phyloP scores from a whole-genome alignment of 2,113 vertebrate species.

The Gadus chalcogrammus region DNA sequence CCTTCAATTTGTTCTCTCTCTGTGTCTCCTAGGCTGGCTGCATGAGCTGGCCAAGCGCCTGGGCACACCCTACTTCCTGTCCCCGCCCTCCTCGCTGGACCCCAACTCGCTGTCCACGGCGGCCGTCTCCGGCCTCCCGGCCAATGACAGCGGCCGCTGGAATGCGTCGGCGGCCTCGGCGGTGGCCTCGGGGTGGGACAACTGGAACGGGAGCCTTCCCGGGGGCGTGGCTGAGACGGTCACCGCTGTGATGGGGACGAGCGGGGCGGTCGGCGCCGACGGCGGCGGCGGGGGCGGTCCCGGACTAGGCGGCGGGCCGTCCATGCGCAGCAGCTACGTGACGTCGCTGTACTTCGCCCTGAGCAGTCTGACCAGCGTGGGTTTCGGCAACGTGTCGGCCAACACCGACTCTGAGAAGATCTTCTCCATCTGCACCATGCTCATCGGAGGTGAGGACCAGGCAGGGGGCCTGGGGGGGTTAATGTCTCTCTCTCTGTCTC shows the following conservation, averaged over 20 bases:
- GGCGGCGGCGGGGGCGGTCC: too few species aligned
- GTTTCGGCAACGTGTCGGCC: conserved; percentile 80
- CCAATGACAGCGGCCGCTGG: conserved; percentile 61
- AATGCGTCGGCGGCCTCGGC: conserved; percentile 56
- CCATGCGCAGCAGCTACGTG: conserved; percentile 78
- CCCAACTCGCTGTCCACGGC: conserved; percentile 40
- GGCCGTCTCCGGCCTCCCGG: conserved; percentile 32
- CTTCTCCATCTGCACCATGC: conserved; percentile 83
- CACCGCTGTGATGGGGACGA: not conserved
- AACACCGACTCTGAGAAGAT: conserved; percentile 83
- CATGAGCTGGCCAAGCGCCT: conserved; percentile 78
- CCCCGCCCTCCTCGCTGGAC: conserved; percentile 44
- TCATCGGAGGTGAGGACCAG: conserved; percentile 74
- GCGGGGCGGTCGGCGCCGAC: conserved; percentile 2
- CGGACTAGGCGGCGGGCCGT: conserved; percentile 65
- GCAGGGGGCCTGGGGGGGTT: too few species aligned
- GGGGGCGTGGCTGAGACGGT: conserved; percentile 20
- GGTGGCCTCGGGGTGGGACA: conserved; percentile 24
- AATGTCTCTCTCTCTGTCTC: not conserved
- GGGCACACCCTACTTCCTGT: conserved; percentile 69
- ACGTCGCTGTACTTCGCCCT: conserved; percentile 81
- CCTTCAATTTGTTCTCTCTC: not conserved
- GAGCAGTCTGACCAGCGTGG: conserved; percentile 81
- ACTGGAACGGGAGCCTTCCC: conserved; percentile 53
- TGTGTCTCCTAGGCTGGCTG: conserved; percentile 71